These are phyloP conservation scores for Ctenoplectra terminalis DNA, from an alignment of 1,140 invertebrate species.

Conservation along the genomic window DNA sequence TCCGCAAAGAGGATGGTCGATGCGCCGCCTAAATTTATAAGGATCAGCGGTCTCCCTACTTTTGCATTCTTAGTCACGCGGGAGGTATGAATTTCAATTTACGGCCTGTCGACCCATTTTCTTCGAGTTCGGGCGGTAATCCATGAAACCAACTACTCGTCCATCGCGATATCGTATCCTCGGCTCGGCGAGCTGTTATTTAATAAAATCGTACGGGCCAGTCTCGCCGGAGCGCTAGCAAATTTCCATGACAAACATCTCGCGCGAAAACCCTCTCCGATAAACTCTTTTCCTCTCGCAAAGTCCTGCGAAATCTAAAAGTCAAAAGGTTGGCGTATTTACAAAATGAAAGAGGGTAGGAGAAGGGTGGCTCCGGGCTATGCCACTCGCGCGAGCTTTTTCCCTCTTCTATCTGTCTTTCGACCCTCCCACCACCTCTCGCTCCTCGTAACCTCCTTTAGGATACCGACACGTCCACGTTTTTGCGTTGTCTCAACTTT, in stretches of 20 bases:
- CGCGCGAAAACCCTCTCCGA: conserved; percentile 1
- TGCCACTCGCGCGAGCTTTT: neutral
- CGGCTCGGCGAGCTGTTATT: no score
- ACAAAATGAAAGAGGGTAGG: neutral
- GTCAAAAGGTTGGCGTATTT: conserved; percentile 38
- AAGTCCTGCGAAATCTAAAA: conserved; percentile 16
- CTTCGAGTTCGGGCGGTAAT: neutral
- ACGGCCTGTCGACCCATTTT: conserved; percentile 44
- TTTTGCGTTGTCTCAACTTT: no score
- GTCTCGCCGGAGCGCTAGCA: no score
- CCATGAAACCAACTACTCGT: neutral
- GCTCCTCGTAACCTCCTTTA: conserved; percentile 35
- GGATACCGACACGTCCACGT: conserved; percentile 11
- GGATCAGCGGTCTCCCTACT: conserved; percentile 22
- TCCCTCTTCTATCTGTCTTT: neutral
- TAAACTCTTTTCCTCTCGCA: neutral
- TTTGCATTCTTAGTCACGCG: conserved; percentile 56
- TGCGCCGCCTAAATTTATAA: conserved; percentile 59
- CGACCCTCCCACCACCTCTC: neutral
- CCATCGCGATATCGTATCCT: no score
- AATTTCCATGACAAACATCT: conserved; percentile 37
- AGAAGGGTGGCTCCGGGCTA: neutral
- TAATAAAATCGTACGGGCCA: neutral
- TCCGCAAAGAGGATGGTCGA: neutral
- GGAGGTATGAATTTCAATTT: conserved; percentile 69